Conservation (phyloP, 2,113 vertebrate genomes). For the Thamnaconus septentrionalis region DNA sequence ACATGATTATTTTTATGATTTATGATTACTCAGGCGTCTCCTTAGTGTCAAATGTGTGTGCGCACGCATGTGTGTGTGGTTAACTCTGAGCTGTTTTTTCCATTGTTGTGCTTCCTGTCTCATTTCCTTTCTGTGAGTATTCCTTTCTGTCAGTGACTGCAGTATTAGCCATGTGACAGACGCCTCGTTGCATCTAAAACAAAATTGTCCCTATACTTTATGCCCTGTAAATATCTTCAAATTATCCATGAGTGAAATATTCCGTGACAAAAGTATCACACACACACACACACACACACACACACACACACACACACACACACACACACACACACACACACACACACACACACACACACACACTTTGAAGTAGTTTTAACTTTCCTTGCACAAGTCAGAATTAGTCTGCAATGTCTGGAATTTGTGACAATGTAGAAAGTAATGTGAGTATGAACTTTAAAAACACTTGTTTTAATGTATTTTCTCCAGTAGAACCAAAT, state of each 20-base stretch:
- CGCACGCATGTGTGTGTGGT: not conserved
- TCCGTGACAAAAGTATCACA: not conserved
- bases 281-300: no score
- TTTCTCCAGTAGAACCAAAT: no score
- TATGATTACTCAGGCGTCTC: slow-evolving; percentile 28
- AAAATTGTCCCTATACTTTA: not conserved
- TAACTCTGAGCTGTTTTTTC: slow-evolving; percentile 54
- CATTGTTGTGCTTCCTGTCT: slow-evolving; percentile 59
- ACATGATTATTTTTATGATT: slow-evolving; percentile 25
- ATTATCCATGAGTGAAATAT: not conserved
- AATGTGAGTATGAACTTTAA: no score
- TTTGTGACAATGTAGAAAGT: not conserved
- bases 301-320: no score
- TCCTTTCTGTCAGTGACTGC: slow-evolving; percentile 35
- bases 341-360: no score
- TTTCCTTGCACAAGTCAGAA: not conserved
- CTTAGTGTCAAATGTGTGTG: not conserved
- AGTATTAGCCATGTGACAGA: not conserved
- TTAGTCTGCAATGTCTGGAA: not conserved
- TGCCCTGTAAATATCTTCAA: not conserved
- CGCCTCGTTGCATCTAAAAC: not conserved
- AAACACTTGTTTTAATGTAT: no score
- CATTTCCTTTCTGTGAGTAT: slow-evolving; percentile 52
- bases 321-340: no score
- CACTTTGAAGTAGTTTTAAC: not conserved